phyloP scores from a whole-genome alignment of 1,140 invertebrate species.

The silkworm (Bombyx mori) region ASM3026992v2 NC_085118.1:4873001-4873500 shows the following conservation, averaged over 20 bases:
- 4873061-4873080: too few species aligned
- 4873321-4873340: slow-evolving; percentile 68
- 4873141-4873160: too few species aligned
- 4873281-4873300: not conserved
- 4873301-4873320: slow-evolving; percentile 17
- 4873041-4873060: slow-evolving; percentile 13
- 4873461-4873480: slow-evolving; percentile 63
- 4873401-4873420: slow-evolving; percentile 49
- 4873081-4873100: too few species aligned
- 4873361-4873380: slow-evolving; percentile 68
- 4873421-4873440: slow-evolving; percentile 67
- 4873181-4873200: too few species aligned
- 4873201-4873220: too few species aligned
- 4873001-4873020: slow-evolving; percentile 69
- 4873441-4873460: slow-evolving; percentile 67
- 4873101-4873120: too few species aligned
- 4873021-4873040: slow-evolving; percentile 53
- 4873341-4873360: slow-evolving; percentile 61
- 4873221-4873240: too few species aligned
- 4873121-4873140: too few species aligned
- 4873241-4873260: too few species aligned
- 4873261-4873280: too few species aligned
- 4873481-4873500: slow-evolving; percentile 63
- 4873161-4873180: too few species aligned
- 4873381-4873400: slow-evolving; percentile 58